phyloP scores from a whole-genome alignment of 1,140 invertebrate species.

The Achatina immaculata region DNA sequence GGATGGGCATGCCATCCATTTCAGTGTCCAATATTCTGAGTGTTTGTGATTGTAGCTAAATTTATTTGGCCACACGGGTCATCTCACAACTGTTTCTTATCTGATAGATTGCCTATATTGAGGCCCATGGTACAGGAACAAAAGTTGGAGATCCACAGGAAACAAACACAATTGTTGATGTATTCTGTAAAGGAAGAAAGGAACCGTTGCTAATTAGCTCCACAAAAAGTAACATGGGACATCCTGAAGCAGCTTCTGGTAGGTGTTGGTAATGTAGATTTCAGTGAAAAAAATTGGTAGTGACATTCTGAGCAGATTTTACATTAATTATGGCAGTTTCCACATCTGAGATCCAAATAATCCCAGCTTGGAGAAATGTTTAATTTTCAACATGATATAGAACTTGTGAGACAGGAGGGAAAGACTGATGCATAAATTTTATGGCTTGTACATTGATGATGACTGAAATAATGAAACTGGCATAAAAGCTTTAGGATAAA shows the following conservation, averaged over 20 bases:
- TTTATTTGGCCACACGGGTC: too few species aligned
- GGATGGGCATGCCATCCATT: too few species aligned
- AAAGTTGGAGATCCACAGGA: constrained; percentile 94
- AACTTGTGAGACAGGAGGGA: neutral
- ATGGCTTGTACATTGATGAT: neutral
- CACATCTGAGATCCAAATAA: neutral
- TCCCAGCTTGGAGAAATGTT: neutral
- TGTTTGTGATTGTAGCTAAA: too few species aligned
- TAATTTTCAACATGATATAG: neutral
- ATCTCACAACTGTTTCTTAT: too few species aligned
- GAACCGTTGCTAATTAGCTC: constrained; percentile 91
- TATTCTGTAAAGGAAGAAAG: constrained; percentile 85
- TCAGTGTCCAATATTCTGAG: too few species aligned
- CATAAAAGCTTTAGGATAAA: too few species aligned
- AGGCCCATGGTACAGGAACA: constrained; percentile 97
- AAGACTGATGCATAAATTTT: neutral
- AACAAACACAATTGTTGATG: constrained; percentile 90
- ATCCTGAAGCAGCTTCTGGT: constrained; percentile 94
- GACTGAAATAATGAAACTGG: too few species aligned
- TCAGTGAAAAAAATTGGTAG: neutral
- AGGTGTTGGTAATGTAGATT: constrained; percentile 63
- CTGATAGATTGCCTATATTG: constrained; percentile 85
- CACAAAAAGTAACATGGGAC: constrained; percentile 98
- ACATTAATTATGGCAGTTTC: neutral
- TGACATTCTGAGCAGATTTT: neutral